These are phyloP conservation scores for Sebastes diploproa DNA, from an alignment of 2,797 vertebrate genomes.

Conservation along the genomic window DNA sequence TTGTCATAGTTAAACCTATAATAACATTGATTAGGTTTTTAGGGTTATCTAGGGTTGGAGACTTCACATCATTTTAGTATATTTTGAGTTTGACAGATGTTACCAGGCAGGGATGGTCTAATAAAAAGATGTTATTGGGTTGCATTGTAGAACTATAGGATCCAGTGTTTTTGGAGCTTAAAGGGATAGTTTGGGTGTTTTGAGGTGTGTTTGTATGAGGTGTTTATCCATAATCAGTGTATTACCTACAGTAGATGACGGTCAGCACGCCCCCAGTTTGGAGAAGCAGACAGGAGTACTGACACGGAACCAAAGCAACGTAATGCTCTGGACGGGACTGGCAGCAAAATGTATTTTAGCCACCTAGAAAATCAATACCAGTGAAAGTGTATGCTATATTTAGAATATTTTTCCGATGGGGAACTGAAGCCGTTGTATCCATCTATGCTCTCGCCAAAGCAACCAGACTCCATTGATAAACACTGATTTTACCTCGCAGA, in stretches of 20 bases:
- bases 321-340: no score
- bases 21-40: background rate
- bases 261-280: background rate
- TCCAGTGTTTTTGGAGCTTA: background rate
- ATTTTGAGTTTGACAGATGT: background rate
- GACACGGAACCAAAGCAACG: no score
- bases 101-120: background rate
- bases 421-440: no score
- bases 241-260: background rate
- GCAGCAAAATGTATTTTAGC: no score
- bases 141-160: background rate
- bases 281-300: background rate
- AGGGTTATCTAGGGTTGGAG: background rate
- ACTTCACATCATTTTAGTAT: background rate
- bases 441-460: no score
- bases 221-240: background rate
- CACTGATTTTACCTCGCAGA: no score
- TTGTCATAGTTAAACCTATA: background rate
- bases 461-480: no score
- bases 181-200: background rate
- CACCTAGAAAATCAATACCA: no score
- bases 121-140: background rate
- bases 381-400: no score
- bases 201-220: no score
- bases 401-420: no score